These are phyloP conservation scores for Tinamus major DNA, from an alignment of 2,797 vertebrate genomes.

Conservation along the genomic window DNA sequence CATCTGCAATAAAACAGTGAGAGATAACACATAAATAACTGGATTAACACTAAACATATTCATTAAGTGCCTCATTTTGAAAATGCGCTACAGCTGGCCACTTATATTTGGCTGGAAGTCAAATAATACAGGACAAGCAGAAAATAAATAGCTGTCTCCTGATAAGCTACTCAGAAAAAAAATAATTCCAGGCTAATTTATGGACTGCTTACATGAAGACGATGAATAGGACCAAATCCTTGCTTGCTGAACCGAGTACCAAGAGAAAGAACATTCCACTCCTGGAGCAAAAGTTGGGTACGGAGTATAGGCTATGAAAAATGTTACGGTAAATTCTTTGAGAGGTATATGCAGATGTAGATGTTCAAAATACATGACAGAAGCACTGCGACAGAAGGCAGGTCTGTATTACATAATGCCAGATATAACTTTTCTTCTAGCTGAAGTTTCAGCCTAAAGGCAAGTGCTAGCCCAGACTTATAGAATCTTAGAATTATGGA, in stretches of 20 bases:
- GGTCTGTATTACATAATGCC: not conserved
- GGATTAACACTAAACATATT: slow-evolving; percentile 59
- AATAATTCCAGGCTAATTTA: slow-evolving; percentile 4
- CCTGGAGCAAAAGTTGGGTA: fast-evolving
- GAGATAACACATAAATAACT: slow-evolving; percentile 62
- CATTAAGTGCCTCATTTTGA: slow-evolving; percentile 66
- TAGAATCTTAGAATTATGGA: no score
- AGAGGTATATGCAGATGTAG: fast-evolving
- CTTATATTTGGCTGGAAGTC: slow-evolving; percentile 58
- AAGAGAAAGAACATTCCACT: not conserved
- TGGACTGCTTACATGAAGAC: not conserved
- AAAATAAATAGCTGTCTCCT: slow-evolving; percentile 48
- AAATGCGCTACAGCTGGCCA: slow-evolving; percentile 72
- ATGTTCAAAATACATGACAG: fast-evolving
- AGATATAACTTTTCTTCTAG: not conserved
- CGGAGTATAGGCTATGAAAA: not conserved
- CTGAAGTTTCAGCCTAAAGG: not conserved
- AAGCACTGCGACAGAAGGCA: not conserved
- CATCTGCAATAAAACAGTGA: slow-evolving; percentile 62
- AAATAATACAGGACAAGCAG: slow-evolving; percentile 47
- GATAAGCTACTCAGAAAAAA: not conserved
- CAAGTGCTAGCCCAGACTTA: not conserved
- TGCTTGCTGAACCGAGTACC: not conserved
- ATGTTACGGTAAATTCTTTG: fast-evolving
- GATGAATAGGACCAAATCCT: not conserved